phyloP scores from a whole-genome alignment of 2,797 vertebrate species.

The Sebastes itinus region DNA sequence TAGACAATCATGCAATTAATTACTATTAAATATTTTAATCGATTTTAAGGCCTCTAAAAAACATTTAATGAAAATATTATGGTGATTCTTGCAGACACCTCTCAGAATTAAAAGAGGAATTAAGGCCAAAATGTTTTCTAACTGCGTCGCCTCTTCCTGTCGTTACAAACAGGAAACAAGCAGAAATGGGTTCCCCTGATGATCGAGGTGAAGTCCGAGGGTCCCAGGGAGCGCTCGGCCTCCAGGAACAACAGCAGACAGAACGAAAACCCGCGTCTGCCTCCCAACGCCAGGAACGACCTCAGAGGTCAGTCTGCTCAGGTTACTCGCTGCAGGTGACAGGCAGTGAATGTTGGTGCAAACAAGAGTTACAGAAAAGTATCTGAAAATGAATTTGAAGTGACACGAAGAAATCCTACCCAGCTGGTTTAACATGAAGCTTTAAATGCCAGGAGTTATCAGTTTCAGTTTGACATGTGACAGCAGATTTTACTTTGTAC shows the following conservation, averaged over 20 bases:
- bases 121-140: background rate
- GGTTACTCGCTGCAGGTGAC: background rate
- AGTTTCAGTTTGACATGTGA: background rate
- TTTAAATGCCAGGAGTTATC: background rate
- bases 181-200: constrained; percentile 98
- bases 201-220: constrained; percentile 98
- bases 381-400: background rate
- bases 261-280: constrained; percentile 89
- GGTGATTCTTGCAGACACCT: background rate
- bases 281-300: constrained; percentile 88
- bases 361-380: too few species aligned
- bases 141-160: background rate
- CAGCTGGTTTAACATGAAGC: background rate
- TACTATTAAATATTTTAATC: background rate
- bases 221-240: constrained; percentile 91
- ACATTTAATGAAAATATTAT: background rate
- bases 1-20: too few species aligned
- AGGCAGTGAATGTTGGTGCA: too few species aligned
- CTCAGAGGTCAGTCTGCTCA: constrained; percentile 87
- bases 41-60: too few species aligned
- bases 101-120: background rate
- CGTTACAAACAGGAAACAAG: constrained; percentile 86
- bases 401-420: background rate
- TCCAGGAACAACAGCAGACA: constrained; percentile 93
- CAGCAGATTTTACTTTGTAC: background rate